Evolutionary conservation across 2,797 vertebrate species (phyloP).

Genomic region (Protosalanx chinensis): DNA sequence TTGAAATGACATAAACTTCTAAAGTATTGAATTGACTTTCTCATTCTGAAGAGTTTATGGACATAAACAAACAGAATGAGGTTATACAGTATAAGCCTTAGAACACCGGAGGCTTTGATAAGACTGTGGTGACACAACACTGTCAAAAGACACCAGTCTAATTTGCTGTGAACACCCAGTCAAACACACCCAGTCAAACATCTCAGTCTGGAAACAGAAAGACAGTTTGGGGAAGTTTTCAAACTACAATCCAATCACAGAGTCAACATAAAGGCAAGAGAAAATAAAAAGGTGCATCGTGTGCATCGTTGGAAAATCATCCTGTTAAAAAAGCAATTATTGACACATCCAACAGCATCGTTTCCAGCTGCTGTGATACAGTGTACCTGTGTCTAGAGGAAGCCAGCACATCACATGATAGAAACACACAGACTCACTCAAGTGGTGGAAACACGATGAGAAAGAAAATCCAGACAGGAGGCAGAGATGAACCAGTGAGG

Average conservation of each 20-base stretch:
- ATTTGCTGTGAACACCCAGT: conserved; percentile 2
- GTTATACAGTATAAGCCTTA: neutral
- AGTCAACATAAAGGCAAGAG: conserved; percentile 19
- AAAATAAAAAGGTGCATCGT: conserved; percentile 21
- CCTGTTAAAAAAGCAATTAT: conserved; percentile 64
- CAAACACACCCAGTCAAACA: neutral
- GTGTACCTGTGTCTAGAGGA: conserved; percentile 28
- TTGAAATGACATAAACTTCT: conserved; percentile 46
- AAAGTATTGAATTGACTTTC: conserved; percentile 38
- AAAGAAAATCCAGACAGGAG: neutral
- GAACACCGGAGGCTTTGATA: too few species aligned
- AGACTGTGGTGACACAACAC: neutral
- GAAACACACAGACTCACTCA: conserved; percentile 34
- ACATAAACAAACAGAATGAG: neutral
- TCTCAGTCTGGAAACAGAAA: conserved; percentile 25
- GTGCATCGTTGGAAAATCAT: conserved; percentile 58
- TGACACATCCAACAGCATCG: conserved; percentile 52
- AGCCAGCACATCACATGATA: conserved; percentile 23
- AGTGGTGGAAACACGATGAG: conserved; percentile 24
- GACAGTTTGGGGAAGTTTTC: conserved; percentile 42
- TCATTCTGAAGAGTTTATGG: neutral
- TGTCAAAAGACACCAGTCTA: neutral
- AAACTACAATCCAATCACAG: conserved; percentile 54
- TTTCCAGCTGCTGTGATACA: conserved; percentile 54
- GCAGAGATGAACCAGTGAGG: neutral